Conservation (phyloP, 2,797 vertebrate genomes). For the Poeciliopsis turneri region DNA sequence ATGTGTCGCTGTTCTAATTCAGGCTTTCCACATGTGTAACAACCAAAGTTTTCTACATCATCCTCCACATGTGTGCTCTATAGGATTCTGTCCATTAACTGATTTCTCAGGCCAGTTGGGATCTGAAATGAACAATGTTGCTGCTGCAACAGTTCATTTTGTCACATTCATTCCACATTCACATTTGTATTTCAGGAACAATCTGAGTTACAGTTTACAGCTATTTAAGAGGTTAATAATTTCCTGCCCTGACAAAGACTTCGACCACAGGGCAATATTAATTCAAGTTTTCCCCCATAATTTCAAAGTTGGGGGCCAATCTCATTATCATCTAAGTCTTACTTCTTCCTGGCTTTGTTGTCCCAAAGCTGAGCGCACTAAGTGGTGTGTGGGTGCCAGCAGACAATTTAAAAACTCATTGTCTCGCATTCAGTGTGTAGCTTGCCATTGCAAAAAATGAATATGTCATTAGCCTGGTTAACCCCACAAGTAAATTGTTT, state of each 20-base stretch:
- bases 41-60: neutral
- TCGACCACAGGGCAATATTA: slow-evolving; percentile 32
- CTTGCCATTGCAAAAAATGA: slow-evolving; percentile 59
- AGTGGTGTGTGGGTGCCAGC: slow-evolving; percentile 40
- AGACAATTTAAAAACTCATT: slow-evolving; percentile 68
- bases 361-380: slow-evolving; percentile 25
- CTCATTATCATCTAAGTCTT: slow-evolving; percentile 62
- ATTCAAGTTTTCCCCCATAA: slow-evolving; percentile 32
- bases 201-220: neutral
- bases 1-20: neutral
- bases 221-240: neutral
- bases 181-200: neutral
- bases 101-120: neutral
- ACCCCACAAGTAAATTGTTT: slow-evolving; percentile 68
- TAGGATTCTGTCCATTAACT: neutral
- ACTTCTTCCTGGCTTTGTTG: slow-evolving; percentile 42
- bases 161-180: neutral
- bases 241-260: slow-evolving; percentile 15
- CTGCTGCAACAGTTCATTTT: neutral
- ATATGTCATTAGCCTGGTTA: slow-evolving; percentile 72
- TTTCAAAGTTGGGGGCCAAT: slow-evolving; percentile 48
- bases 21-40: neutral
- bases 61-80: neutral
- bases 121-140: neutral
- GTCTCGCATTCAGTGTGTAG: slow-evolving; percentile 41